These are phyloP conservation scores for Seira musarum DNA, from an alignment of 2,888 invertebrate species.

Conservation along the genomic window DNA sequence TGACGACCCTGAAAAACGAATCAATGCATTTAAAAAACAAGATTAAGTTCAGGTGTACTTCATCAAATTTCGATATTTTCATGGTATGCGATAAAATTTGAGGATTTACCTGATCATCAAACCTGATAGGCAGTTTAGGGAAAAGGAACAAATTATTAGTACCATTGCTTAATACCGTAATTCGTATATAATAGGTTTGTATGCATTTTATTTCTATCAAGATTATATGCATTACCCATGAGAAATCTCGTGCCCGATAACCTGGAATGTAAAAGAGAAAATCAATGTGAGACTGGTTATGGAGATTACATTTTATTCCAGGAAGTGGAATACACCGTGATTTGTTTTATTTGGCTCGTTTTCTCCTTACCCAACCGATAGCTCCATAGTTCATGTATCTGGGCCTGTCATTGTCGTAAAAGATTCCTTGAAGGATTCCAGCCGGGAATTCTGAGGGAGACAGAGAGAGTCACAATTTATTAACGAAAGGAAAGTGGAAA, in stretches of 20 bases:
- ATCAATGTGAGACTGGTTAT: background rate
- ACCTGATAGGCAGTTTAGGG: conserved; percentile 49
- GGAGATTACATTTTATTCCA: background rate
- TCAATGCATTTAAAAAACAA: background rate
- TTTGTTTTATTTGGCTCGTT: conserved; percentile 73
- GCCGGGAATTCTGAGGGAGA: conserved; percentile 87
- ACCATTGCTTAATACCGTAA: no score
- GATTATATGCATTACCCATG: conserved; percentile 75
- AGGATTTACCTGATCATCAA: conserved; percentile 65
- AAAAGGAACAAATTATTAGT: background rate
- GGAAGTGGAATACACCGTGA: background rate
- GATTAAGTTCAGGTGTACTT: no score
- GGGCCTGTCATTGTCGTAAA: conserved; percentile 90
- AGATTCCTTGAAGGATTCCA: conserved; percentile 92
- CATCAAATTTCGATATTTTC: background rate
- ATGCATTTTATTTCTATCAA: no score
- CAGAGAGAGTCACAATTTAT: conserved; percentile 8
- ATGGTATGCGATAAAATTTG: background rate
- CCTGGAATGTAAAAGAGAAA: conserved; percentile 24
- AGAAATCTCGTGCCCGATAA: conserved; percentile 85
- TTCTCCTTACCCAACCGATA: conserved; percentile 93
- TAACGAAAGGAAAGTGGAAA: conserved; percentile 16
- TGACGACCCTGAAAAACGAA: conserved; percentile 80
- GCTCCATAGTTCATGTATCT: conserved; percentile 94
- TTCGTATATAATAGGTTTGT: no score